A percentile compares a stretch with the other conserved stretches of the same genome.
Evolutionary conservation across 1,140 invertebrate species (phyloP).

Genomic region (Leptinotarsa lineolata): DNA sequence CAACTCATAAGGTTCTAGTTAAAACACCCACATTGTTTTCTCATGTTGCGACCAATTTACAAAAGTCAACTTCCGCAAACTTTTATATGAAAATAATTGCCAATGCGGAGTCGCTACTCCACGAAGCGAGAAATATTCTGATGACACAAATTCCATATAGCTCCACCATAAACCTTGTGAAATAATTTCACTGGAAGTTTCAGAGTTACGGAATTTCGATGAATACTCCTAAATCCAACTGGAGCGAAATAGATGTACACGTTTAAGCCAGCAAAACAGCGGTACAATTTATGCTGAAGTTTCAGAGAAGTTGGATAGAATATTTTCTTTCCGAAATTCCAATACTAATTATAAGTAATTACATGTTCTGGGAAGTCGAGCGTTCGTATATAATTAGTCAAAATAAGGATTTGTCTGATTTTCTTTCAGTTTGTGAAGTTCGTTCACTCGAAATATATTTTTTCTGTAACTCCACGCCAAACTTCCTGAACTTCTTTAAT

Average conservation of each 20-base stretch:
- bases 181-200: not conserved
- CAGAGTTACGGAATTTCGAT: not conserved
- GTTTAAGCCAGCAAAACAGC: not conserved
- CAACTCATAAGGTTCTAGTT: not conserved
- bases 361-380: not conserved
- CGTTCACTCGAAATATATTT: no score
- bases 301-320: not conserved
- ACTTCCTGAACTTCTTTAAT: no score
- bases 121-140: not conserved
- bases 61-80: not conserved
- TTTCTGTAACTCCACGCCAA: no score
- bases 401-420: no score
- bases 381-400: no score
- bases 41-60: not conserved
- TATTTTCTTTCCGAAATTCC: not conserved
- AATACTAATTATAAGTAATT: not conserved
- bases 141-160: not conserved
- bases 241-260: not conserved
- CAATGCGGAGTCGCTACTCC: not conserved
- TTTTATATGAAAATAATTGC: not conserved
- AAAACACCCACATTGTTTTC: not conserved
- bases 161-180: not conserved
- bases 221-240: not conserved
- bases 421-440: no score
- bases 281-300: not conserved